phyloP scores from a whole-genome alignment of 2,888 invertebrate genomes.

The Hemaris fuciformis region DNA sequence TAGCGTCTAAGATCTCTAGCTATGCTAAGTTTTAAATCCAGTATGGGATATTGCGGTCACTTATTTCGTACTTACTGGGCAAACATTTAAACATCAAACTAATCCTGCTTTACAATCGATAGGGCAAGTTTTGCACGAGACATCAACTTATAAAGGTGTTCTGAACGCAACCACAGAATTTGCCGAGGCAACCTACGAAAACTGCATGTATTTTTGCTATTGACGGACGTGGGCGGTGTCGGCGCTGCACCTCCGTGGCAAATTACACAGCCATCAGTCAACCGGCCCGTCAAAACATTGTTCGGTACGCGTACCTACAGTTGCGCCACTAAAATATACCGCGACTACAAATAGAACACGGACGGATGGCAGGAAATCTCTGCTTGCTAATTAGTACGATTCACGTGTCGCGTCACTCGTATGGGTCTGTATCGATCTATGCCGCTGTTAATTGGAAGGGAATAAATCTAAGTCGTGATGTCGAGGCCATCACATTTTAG shows the following conservation, averaged over 20 bases:
- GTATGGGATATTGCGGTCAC: too few relatives aligned
- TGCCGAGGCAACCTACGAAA: neutral
- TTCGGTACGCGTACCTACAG: too few relatives aligned
- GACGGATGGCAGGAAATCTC: constrained; percentile 6
- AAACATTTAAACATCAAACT: too few relatives aligned
- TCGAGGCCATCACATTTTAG: too few relatives aligned
- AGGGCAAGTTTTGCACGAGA: too few relatives aligned
- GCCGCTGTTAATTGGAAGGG: too few relatives aligned
- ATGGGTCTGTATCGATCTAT: neutral
- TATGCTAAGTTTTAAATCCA: too few relatives aligned
- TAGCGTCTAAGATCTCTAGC: too few relatives aligned
- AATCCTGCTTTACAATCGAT: too few relatives aligned
- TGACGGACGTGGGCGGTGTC: neutral
- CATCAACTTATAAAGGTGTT: too few relatives aligned
- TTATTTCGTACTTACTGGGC: too few relatives aligned
- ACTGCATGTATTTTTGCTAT: neutral
- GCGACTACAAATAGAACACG: constrained; percentile 6
- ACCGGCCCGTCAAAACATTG: constrained; percentile 11
- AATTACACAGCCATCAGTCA: constrained; percentile 8
- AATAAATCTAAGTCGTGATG: too few relatives aligned
- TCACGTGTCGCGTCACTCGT: neutral
- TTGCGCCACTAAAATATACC: constrained; percentile 10
- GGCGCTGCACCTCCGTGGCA: neutral
- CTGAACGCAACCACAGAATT: neutral
- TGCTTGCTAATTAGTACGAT: neutral